These are phyloP conservation scores for Pachymerium ferrugineum DNA, from an alignment of 2,888 invertebrate species.

Conservation along the genomic window DNA sequence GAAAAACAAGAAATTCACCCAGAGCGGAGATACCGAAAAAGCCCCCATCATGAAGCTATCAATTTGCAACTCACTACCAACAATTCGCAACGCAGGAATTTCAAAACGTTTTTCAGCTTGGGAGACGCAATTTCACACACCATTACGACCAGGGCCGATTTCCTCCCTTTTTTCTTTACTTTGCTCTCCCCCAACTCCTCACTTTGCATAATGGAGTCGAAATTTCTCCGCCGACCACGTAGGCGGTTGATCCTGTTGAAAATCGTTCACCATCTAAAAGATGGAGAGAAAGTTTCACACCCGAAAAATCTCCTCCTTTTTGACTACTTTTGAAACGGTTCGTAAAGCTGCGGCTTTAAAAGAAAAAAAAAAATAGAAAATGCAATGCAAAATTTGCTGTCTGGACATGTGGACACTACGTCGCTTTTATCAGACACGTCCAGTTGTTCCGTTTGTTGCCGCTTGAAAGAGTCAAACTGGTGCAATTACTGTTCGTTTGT, in stretches of 20 bases:
- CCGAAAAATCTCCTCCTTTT: neutral
- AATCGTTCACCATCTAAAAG: slow-evolving; percentile 15
- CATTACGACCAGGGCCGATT: slow-evolving; percentile 15
- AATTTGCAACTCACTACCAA: neutral
- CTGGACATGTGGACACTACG: neutral
- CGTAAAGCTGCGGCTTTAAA: too few species aligned
- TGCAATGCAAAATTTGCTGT: neutral
- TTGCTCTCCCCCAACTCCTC: neutral
- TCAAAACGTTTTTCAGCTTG: slow-evolving; percentile 3
- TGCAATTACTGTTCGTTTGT: slow-evolving; percentile 1
- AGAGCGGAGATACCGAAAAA: too few species aligned
- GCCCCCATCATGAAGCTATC: neutral
- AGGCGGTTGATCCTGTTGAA: neutral
- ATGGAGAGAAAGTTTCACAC: neutral
- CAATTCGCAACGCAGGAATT: slow-evolving; percentile 2
- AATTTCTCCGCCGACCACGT: slow-evolving; percentile 12
- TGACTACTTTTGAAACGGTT: too few species aligned
- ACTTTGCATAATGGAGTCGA: slow-evolving; percentile 21
- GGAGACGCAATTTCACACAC: slow-evolving; percentile 18
- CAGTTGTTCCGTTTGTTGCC: neutral
- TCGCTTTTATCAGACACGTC: neutral
- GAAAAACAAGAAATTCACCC: neutral
- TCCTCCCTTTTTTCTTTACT: neutral
- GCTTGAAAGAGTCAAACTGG: neutral
- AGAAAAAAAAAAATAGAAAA: too few species aligned